A percentile compares a stretch with the other conserved stretches of the same genome.
Conservation (phyloP, 2,797 vertebrate genomes). For the Poecilia wingei region DNA sequence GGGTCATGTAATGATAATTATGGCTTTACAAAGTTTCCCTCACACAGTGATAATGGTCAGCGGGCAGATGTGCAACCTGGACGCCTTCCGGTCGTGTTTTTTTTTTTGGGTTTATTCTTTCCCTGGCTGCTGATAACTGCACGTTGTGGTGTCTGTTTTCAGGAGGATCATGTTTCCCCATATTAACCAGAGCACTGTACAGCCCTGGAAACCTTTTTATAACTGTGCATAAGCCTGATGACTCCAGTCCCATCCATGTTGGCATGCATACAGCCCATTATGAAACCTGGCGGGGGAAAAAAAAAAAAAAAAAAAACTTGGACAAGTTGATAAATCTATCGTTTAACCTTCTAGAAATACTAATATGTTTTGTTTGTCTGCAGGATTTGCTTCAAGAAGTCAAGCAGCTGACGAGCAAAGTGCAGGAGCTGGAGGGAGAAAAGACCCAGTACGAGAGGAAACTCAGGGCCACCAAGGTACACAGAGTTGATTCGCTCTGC, state of each 20-base stretch:
- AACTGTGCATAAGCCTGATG: conserved; percentile 54
- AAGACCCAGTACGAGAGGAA: conserved; percentile 92
- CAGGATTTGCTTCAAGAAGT: conserved; percentile 91
- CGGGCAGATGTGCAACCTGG: conserved; percentile 34
- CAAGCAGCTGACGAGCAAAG: conserved; percentile 88
- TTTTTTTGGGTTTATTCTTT: conserved; percentile 46
- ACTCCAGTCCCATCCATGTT: conserved; percentile 26
- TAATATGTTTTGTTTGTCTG: conserved; percentile 25
- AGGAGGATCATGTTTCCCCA: conserved; percentile 52
- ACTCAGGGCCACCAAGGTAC: conserved; percentile 94
- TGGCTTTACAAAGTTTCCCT: conserved; percentile 15
- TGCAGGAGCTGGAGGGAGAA: conserved; percentile 93
- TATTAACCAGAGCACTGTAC: conserved; percentile 55
- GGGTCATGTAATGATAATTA: conserved; percentile 22
- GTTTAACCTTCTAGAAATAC: not conserved
- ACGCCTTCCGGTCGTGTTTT: conserved; percentile 29
- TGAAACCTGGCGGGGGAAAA: not conserved
- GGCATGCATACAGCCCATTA: conserved; percentile 51
- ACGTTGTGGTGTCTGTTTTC: conserved; percentile 64
- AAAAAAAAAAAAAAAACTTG: not conserved
- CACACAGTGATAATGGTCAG: conserved; percentile 10
- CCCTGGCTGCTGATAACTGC: conserved; percentile 65
- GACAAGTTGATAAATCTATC: not conserved
- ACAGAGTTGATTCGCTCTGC: not conserved
- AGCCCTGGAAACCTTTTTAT: conserved; percentile 38